A percentile compares a stretch with the other conserved stretches of the same genome.
phyloP scores from a whole-genome alignment of 2,797 vertebrate species.

The Pipistrellus kuhlii region DNA sequence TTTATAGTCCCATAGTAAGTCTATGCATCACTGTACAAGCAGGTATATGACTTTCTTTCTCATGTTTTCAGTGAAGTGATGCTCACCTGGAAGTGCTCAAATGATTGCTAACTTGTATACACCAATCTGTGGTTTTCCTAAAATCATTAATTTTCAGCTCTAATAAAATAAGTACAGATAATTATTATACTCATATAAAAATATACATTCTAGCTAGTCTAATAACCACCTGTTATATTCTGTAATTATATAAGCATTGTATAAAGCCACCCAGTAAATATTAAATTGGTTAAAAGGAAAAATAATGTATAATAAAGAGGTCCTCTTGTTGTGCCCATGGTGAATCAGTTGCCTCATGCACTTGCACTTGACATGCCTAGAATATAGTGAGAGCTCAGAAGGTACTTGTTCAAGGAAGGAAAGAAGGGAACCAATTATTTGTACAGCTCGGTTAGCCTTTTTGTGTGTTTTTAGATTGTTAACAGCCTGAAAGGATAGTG shows the following conservation, averaged over 20 bases:
- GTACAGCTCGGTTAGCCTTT: not conserved
- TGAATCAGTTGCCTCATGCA: not conserved
- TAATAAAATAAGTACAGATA: conserved; percentile 21
- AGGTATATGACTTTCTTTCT: not conserved
- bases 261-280: conserved; percentile 45
- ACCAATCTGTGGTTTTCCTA: not conserved
- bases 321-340: not conserved
- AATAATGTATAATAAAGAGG: not conserved
- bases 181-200: not conserved
- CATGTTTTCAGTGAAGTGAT: conserved; percentile 27
- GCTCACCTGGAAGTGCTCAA: not conserved
- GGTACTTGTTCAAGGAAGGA: not conserved
- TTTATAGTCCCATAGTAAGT: not conserved
- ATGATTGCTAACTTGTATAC: not conserved
- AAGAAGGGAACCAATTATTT: not conserved
- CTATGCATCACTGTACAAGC: not conserved
- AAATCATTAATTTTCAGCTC: conserved; percentile 16
- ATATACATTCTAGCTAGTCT: not conserved
- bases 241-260: conserved; percentile 25
- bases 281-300: conserved; percentile 47
- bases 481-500: not conserved
- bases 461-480: not conserved
- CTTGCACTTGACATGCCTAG: not conserved
- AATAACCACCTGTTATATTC: conserved; percentile 30
- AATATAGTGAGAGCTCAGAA: not conserved